Evolutionary conservation across 1,140 invertebrate genomes (phyloP), one percentile per base, ranked within the genome.

Genomic region (Ceratosolen solmsi): DNA sequence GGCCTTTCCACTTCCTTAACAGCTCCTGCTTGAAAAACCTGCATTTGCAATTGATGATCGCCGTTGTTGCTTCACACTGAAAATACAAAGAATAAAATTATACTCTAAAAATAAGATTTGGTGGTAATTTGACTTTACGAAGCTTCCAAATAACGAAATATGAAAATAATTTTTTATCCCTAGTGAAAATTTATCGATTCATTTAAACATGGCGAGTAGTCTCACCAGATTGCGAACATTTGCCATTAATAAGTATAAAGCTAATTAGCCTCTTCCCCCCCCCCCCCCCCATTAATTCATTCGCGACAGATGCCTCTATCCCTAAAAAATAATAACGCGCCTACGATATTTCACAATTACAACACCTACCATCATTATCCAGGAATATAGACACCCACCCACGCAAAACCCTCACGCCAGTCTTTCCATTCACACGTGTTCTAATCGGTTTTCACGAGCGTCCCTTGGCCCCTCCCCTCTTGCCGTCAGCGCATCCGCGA

Each of bases 341-440:
- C 79, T 9, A 22, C 73, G 33, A 72, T 82, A 60, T 71, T 77
- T 82, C 65, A 82, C 63, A 82, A 82, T 82, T 82, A 82, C 22
- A 80, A 68, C 46, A 46, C 46, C 78, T 65, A 22, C 46, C 51
- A 72, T 77, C 58, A 72, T 77, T 54, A 72, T 46, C 33, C 54
- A 33, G 20, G 49, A 46, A 72, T 46, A 71, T 60, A 56, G 4
- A 22, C 4, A 5, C 0, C 5, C 0, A 9, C 38, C 9, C 36
- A 9, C 15, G 20, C 38, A 63, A 46, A 58, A 27, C 51, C 30
- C 22, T 9, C n/a, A 41, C n/a, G 15, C 13, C 1, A 33, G 49
- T 20, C 20, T 51, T 51, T 17, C 71, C n/a, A 58, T 74, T 36
- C 68, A 27, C 68, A 27, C 71, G 79, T 20, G 25, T 25, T 70